These are phyloP conservation scores for Crioceris asparagi DNA, from an alignment of 2,888 invertebrate genomes.

Conservation along the genomic window DNA sequence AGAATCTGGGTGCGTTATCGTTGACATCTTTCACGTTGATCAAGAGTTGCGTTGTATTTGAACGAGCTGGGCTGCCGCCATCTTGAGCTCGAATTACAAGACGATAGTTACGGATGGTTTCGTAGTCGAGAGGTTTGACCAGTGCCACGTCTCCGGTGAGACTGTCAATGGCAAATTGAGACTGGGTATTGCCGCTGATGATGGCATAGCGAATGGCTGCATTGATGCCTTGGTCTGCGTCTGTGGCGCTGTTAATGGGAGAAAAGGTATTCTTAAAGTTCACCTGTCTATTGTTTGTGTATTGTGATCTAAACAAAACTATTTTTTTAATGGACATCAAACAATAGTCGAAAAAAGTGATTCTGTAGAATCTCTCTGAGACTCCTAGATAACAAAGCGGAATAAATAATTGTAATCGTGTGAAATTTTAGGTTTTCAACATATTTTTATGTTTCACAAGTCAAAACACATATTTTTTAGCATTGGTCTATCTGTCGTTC, in stretches of 20 bases:
- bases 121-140: slow-evolving; percentile 82
- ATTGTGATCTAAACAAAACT: no score
- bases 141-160: slow-evolving; percentile 83
- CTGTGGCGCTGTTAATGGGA: slow-evolving; percentile 57
- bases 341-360: no score
- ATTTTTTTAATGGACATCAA: no score
- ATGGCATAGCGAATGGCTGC: slow-evolving; percentile 90
- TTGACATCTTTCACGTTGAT: slow-evolving; percentile 90
- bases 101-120: slow-evolving; percentile 72
- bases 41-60: slow-evolving; percentile 89
- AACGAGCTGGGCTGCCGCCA: slow-evolving; percentile 85
- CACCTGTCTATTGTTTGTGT: no score
- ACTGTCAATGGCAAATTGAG: slow-evolving; percentile 90
- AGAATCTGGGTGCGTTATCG: slow-evolving; percentile 88
- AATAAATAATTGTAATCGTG: no score
- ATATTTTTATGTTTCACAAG: no score
- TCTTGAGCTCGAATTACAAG: slow-evolving; percentile 92
- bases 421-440: no score
- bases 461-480: no score
- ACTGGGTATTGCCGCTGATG: slow-evolving; percentile 89
- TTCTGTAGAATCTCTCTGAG: no score
- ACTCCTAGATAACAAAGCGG: no score
- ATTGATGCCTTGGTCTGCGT: slow-evolving; percentile 87
- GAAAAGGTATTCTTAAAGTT: slow-evolving; percentile 9
- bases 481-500: no score